These are phyloP conservation scores for Coptotermes formosanus DNA, from an alignment of 1,140 invertebrate genomes.

Conservation along the genomic window DNA sequence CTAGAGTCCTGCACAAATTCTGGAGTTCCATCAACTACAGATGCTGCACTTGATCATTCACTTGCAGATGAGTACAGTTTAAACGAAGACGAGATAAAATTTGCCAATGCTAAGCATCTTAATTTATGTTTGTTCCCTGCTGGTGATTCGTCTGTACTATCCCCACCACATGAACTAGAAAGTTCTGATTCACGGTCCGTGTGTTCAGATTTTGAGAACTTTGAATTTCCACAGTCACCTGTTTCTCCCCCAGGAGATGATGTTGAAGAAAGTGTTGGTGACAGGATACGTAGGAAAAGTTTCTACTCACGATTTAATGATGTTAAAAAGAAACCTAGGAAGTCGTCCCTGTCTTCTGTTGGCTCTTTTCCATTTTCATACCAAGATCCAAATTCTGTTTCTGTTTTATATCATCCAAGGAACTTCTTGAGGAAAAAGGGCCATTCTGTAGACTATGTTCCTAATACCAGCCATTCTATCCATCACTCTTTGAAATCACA, in stretches of 20 bases:
- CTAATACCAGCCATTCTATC: not conserved
- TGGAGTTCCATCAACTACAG: slow-evolving; percentile 11
- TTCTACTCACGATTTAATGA: slow-evolving; percentile 87
- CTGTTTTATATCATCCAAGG: not conserved
- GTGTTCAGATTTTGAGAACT: slow-evolving; percentile 57
- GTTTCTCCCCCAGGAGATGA: slow-evolving; percentile 50
- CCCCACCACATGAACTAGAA: slow-evolving; percentile 59
- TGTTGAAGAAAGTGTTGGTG: slow-evolving; percentile 72
- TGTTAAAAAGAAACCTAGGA: slow-evolving; percentile 54
- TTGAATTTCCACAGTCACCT: slow-evolving; percentile 44
- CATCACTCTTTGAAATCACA: not conserved
- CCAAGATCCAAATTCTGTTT: not conserved
- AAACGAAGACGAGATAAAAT: not conserved
- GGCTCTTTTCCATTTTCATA: not conserved
- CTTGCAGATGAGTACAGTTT: not conserved
- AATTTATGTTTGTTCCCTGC: slow-evolving; percentile 23
- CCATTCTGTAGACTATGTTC: not conserved
- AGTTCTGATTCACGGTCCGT: slow-evolving; percentile 69
- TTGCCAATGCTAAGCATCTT: not conserved
- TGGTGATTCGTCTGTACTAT: slow-evolving; percentile 42
- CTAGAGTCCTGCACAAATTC: not conserved
- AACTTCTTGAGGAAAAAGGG: not conserved
- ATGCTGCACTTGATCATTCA: slow-evolving; percentile 4
- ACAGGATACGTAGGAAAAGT: slow-evolving; percentile 82
- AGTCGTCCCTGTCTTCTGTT: not conserved